These are phyloP conservation scores for Stomatorhinus walkeri DNA, from an alignment of 2,797 vertebrate genomes.

Conservation along the genomic window DNA sequence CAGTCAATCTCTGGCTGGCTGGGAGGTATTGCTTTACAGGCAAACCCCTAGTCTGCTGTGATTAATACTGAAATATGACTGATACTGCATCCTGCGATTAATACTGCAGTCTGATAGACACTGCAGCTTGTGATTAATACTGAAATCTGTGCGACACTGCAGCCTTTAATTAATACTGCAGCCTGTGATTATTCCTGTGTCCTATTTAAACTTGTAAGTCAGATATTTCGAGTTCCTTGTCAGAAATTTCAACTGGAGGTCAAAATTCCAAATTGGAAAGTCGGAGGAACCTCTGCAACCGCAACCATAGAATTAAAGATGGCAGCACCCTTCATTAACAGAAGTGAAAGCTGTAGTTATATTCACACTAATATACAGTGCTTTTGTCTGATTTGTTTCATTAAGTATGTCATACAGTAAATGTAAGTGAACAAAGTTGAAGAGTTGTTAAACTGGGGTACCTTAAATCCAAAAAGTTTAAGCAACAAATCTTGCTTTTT, in stretches of 20 bases:
- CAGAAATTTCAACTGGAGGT: background rate
- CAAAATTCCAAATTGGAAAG: background rate
- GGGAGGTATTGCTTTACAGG: background rate
- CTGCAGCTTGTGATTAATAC: background rate
- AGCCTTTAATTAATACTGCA: background rate
- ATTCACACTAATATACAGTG: background rate
- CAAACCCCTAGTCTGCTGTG: background rate
- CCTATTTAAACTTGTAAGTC: background rate
- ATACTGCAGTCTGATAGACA: background rate
- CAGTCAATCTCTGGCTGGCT: background rate
- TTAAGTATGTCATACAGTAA: background rate
- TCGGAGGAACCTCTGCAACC: background rate
- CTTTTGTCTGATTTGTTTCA: background rate
- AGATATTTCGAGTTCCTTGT: background rate
- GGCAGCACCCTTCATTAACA: background rate
- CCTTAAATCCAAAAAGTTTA: background rate
- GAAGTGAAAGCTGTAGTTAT: background rate
- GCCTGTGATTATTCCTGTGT: background rate
- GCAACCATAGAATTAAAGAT: background rate
- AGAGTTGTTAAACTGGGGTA: background rate
- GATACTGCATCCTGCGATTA: background rate
- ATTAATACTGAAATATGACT: background rate
- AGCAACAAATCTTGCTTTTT: background rate
- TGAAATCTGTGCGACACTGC: background rate
- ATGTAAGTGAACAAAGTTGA: background rate